Evolutionary conservation across 2,113 vertebrate species (phyloP).

Genomic region (pig (Sus scrofa)): T2T-Sscrofa CM000824.6:147754001-147754500

Average conservation of each 20-base stretch:
- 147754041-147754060: background rate
- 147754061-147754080: background rate
- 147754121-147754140: slow-evolving; percentile 8
- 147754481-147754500: slow-evolving; percentile 22
- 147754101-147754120: slow-evolving; percentile 25
- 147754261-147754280: background rate
- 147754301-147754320: slow-evolving; percentile 6
- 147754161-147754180: background rate
- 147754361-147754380: slow-evolving; percentile 1
- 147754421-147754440: background rate
- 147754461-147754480: slow-evolving; percentile 25
- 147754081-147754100: background rate
- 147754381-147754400: slow-evolving; percentile 1
- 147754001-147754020: background rate
- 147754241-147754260: background rate
- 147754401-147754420: background rate
- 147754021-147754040: background rate
- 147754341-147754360: background rate
- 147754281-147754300: background rate
- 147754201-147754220: background rate
- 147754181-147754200: slow-evolving; percentile 55
- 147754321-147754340: background rate
- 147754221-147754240: background rate
- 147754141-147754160: background rate
- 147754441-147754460: slow-evolving; percentile 25